These are phyloP conservation scores for Synchiropus splendidus DNA, from an alignment of 2,113 vertebrate species.

Conservation along the genomic window DNA sequence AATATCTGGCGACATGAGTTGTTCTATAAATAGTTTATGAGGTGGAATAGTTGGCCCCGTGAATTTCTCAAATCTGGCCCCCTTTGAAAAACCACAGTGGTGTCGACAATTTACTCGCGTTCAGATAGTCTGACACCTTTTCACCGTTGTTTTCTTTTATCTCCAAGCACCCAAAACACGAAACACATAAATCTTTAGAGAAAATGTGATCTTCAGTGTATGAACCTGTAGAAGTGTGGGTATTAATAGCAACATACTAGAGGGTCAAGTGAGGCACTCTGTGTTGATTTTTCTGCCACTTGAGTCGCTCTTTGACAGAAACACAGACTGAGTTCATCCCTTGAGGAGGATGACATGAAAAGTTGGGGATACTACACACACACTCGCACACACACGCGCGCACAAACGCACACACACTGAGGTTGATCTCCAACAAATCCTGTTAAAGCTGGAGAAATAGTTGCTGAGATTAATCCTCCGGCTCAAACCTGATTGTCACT, in stretches of 20 bases:
- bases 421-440: constrained; percentile 43
- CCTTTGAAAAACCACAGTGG: too few species aligned
- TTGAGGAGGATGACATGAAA: constrained; percentile 39
- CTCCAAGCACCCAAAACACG: too few species aligned
- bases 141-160: too few species aligned
- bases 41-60: too few species aligned
- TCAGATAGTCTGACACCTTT: too few species aligned
- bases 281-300: neutral
- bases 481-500: constrained; percentile 35
- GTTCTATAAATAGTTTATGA: too few species aligned
- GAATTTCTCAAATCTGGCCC: too few species aligned
- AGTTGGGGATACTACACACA: constrained; percentile 10
- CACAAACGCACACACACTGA: constrained; percentile 5
- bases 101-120: too few species aligned
- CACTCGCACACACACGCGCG: constrained; percentile 12
- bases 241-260: neutral
- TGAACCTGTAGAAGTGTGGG: too few species aligned
- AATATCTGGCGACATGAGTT: too few species aligned
- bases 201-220: too few species aligned
- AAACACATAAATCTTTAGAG: too few species aligned
- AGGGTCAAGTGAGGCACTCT: neutral
- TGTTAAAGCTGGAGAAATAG: constrained; percentile 39
- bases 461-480: constrained; percentile 42
- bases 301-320: constrained; percentile 11
- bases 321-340: constrained; percentile 22